Evolutionary conservation across 2,797 vertebrate species (phyloP), one percentile per base, ranked within the genome.

Genomic region (Cirrhinus mrigala): DNA sequence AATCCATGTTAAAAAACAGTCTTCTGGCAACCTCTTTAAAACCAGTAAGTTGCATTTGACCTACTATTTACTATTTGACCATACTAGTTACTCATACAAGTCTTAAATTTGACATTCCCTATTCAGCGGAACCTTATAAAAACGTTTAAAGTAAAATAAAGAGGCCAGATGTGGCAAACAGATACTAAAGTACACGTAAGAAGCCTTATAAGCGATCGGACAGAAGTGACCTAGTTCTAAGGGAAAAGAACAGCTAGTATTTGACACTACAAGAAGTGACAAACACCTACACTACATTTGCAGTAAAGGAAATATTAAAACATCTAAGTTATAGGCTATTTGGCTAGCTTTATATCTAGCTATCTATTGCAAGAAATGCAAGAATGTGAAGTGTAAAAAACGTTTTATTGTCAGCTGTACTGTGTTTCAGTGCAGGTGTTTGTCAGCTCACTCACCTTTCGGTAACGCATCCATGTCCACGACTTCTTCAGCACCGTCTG

Each of bases 201-300:
- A 80, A 62, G 83, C 75, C 64, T 54, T 71, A 64, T 14, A 37
- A 50, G 58, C 56, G 76, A 81, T 84, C 52, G 18, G 80, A 12
- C 78, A 81, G 71, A 81, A 79, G 86, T 87, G 86, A 87, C 82
- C 86, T 87, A 81, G 50, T 52, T 87, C 78, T 56, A 14, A 76
- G 52, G 37, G 50, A 37, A 50, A 73, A 50, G 7, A 11, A 74
- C 48, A 29, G 24, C 70, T 27, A 27, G n/a, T 3, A 50, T 73
- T 27, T 50, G 24, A 50, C 8, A 2, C 50, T 56, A 6, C 27
- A 15, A 56, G 10, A 75, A 46, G 7, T n/a, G 22, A 22, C 22
- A 18, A 29, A 64, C 62, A 70, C 11, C 44, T 70, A 44, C 68
- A 44, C 20, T 70, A 70, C 20, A 44, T n/a, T 44, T 44, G 68